Percentiles rank a stretch among this genome's conserved stretches.
Conservation (phyloP, 2,797 vertebrate genomes). For the Microcaecilia unicolor region DNA sequence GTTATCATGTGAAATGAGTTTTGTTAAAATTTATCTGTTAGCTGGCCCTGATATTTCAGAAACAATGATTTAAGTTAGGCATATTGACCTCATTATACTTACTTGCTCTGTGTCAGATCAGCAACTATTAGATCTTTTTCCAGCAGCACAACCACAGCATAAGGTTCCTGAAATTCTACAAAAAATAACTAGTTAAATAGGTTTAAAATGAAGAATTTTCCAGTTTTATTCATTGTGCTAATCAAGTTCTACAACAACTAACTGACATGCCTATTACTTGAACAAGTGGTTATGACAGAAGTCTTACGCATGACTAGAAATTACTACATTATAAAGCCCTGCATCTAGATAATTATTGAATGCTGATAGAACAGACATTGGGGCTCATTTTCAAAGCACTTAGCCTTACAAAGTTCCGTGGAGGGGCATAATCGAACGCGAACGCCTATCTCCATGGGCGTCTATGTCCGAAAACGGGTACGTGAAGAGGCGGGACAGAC, state of each 20-base stretch:
- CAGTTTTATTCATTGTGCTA: background rate
- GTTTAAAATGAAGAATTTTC: conserved; percentile 9
- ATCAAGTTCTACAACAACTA: background rate
- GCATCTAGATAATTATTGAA: background rate
- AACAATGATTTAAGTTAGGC: too few species aligned
- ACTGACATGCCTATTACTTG: background rate
- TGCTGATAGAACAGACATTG: too few species aligned
- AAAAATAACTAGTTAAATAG: conserved; percentile 6
- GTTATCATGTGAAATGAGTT: too few species aligned
- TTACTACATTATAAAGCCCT: background rate
- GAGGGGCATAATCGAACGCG: too few species aligned
- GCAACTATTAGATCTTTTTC: conserved; percentile 96
- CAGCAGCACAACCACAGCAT: conserved; percentile 87
- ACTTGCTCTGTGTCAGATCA: conserved; percentile 93
- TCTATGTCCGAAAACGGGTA: too few species aligned
- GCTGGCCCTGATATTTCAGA: too few species aligned
- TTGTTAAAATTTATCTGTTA: too few species aligned
- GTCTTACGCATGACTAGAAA: background rate
- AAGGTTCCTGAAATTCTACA: conserved; percentile 93
- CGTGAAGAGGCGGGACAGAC: too few species aligned
- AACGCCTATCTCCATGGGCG: too few species aligned
- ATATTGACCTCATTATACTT: too few species aligned
- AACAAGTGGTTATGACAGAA: background rate
- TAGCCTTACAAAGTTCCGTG: too few species aligned
- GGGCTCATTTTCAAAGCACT: too few species aligned